phyloP scores from a whole-genome alignment of 1,140 invertebrate species.

The Panagrolaimus sp. region DNA sequence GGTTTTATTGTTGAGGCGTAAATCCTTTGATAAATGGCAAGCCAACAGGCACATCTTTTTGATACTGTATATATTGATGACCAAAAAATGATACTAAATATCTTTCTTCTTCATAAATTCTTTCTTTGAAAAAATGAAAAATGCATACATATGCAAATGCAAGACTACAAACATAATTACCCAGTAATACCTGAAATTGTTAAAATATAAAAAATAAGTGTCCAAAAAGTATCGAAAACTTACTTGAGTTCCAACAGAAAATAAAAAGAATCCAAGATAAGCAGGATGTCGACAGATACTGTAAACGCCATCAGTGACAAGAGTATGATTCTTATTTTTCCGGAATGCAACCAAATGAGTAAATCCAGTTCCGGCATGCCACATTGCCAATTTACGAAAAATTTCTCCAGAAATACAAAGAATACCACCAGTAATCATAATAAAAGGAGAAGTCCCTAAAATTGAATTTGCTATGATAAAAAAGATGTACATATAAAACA shows the following conservation, averaged over 20 bases:
- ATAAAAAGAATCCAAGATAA: constrained; percentile 98
- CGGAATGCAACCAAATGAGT: constrained; percentile 68
- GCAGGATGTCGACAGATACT: constrained; percentile 64
- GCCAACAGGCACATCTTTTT: constrained; percentile 77
- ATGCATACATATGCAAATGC: constrained; percentile 69
- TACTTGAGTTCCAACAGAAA: constrained; percentile 93
- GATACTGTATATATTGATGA: constrained; percentile 78
- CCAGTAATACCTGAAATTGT: constrained; percentile 69
- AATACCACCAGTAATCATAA: constrained; percentile 66
- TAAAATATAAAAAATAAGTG: constrained; percentile 18
- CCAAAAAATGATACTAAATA: constrained; percentile 89
- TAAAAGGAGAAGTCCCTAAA: not conserved
- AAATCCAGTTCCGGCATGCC: constrained; percentile 86
- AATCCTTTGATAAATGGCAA: constrained; percentile 78
- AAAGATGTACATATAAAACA: not conserved
- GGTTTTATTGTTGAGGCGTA: not conserved
- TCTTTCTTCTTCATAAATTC: constrained; percentile 82
- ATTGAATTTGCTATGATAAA: not conserved
- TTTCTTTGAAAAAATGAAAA: constrained; percentile 84
- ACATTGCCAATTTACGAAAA: constrained; percentile 83
- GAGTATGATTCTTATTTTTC: constrained; percentile 65
- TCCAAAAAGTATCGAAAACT: not conserved
- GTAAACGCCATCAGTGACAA: constrained; percentile 89
- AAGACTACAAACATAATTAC: constrained; percentile 82
- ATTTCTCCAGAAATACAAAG: constrained; percentile 81